Base-by-base conservation (phyloP, 2,797 vertebrate genomes). In the Sebastes hubbsi region DNA sequence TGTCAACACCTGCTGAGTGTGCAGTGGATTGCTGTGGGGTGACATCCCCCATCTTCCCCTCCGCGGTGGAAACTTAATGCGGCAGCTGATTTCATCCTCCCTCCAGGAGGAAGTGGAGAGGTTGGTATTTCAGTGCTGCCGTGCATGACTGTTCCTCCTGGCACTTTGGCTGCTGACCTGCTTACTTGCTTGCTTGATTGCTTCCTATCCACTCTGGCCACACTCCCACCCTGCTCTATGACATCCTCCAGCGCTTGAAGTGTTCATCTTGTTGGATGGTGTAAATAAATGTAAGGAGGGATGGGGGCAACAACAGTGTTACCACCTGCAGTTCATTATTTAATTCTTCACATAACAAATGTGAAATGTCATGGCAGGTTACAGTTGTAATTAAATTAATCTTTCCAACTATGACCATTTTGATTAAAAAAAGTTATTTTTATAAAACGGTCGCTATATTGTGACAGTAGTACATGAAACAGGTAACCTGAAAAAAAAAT, bases 1-100 rank as follows among this genome's bases (percentile, higher is more conserved):
- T 96, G 97, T 97, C 96, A 96, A 91, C 95, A 93, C 93, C 93
- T 95, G 94, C 96, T 96, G 96, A 96, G 94, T 95, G 95, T 92
- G 87, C 88, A 83, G 94, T 88, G 95, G 95, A 96, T 96, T 94
- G 96, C 96, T 95, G 94, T 82, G 8, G 95, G 95, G 94, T 93
- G 95, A 95, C 94, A 93, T 93, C 75, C 69, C 78, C 72, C 62
- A 78, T 92, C 74, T 89, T 82, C 72, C 72, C 60, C 61, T 85
- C 93, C 88, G 83, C 93, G 94, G 94, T 94, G 93, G 96, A 96
- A 95, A 93, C 95, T 94, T 96, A 96, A 96, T 95, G 94, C 89
- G 93, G 93, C 94, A 94, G 93, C 95, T 95, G 95, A 96, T 96
- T 94, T 93, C 92, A 93, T 89, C 92, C 91, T 90, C 91, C 91